These are phyloP conservation scores for Penaeus indicus DNA, from an alignment of 1,140 invertebrate genomes.

Conservation along the genomic window DNA sequence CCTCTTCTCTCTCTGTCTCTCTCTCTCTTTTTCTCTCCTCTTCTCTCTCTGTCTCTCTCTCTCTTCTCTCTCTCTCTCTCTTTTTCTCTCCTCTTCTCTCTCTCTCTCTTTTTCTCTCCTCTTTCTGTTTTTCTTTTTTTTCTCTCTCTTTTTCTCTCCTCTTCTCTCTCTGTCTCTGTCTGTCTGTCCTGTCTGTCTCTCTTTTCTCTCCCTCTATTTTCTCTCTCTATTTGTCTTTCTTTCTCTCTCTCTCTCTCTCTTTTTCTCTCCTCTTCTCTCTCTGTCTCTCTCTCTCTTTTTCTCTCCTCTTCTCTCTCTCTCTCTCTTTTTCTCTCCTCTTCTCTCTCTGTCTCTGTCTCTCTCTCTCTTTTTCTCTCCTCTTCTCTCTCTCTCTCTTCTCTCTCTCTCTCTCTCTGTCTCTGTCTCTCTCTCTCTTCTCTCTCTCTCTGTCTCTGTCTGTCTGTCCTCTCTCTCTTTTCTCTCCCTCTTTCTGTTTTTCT, in stretches of 20 bases:
- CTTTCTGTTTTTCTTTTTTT: no score
- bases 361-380: conserved; percentile 10
- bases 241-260: conserved; percentile 10
- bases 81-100: conserved; percentile 10
- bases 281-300: neutral
- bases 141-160: conserved; percentile 10
- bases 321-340: neutral
- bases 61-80: conserved; percentile 10
- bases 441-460: neutral
- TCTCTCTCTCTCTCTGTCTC: neutral
- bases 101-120: conserved; percentile 10
- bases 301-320: neutral
- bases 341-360: neutral
- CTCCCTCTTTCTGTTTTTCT: neutral
- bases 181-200: no score
- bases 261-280: neutral
- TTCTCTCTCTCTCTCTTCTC: conserved; percentile 1
- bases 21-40: no score
- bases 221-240: no score
- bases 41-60: no score
- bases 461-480: conserved; percentile 1
- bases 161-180: neutral
- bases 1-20: no score
- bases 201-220: no score
- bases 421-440: conserved; percentile 1